These are phyloP conservation scores for Crematogaster levior DNA, from an alignment of 2,888 invertebrate genomes.

Conservation along the genomic window DNA sequence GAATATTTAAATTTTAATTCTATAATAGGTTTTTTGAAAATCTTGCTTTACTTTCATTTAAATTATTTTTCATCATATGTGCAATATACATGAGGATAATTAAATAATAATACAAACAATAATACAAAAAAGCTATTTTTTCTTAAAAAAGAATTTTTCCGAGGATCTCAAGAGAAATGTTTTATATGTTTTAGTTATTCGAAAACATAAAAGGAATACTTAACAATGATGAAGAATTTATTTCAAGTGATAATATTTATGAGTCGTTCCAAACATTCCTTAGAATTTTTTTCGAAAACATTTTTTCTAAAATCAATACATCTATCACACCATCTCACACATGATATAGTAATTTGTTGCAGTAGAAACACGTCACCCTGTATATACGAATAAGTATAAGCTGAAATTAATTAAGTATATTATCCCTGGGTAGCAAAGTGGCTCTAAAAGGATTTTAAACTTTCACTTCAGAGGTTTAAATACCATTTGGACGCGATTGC, in stretches of 20 bases:
- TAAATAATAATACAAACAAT: slow-evolving; percentile 16
- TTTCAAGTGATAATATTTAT: no score
- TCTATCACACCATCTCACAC: no score
- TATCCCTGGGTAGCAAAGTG: slow-evolving; percentile 38
- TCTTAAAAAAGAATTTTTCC: not conserved
- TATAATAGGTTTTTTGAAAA: not conserved
- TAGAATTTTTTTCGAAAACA: slow-evolving; percentile 4
- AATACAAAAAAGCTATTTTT: not conserved
- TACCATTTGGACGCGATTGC: slow-evolving; percentile 42
- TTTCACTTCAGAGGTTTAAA: slow-evolving; percentile 23
- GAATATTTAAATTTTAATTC: slow-evolving; percentile 29
- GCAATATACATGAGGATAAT: not conserved
- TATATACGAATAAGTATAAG: slow-evolving; percentile 37
- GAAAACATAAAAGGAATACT: not conserved
- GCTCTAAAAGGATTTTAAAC: slow-evolving; percentile 17
- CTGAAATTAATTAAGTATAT: slow-evolving; percentile 20
- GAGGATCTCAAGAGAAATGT: not conserved
- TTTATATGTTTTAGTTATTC: not conserved
- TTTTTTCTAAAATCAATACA: not conserved
- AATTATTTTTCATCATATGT: not conserved
- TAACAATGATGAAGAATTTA: not conserved
- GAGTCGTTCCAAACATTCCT: not conserved
- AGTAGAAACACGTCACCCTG: slow-evolving; percentile 18
- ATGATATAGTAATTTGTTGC: not conserved
- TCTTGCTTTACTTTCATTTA: not conserved